Evolutionary conservation across 2,797 vertebrate genomes (phyloP), one percentile per base, ranked within the genome.

Genomic region (Lycodopsis pacificus): DNA sequence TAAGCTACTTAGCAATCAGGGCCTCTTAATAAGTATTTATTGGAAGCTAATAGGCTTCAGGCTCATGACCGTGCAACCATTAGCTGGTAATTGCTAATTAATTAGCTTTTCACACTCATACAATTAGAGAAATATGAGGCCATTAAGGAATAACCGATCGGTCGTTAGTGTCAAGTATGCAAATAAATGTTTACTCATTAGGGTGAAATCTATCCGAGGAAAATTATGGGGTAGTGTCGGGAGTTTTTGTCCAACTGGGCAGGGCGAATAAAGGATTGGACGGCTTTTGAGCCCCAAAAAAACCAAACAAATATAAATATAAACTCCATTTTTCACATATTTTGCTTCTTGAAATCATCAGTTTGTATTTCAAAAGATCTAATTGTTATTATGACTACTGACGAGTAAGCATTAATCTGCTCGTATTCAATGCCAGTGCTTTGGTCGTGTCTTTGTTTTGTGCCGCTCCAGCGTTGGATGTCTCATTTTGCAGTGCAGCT

Each of bases 51-150:
- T 87, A 81, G 86, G 83, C 84, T 84, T 76, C 71, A 76, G 85
- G 81, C 87, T 92, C 83, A 82, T 92, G 86, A 89, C 92, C 88
- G 89, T 87, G 83, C 87, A 82, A 67, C 91, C 86, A 89, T 93
- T 92, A 93, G 89, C 82, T 79, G 84, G 77, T 93, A 93, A 94
- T 92, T 92, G 89, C 76, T 93, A 80, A 91, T 93, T 94, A 94
- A 94, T 93, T 93, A 92, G 87, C 82, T 82, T 77, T 65, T 73
- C 89, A 88, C 80, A 76, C 88, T 89, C 86, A 77, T 83, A 84
- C 86, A 93, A 90, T 93, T 92, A 91, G 77, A 86, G 76, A 88
- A 87, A 92, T 91, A 91, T 86, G 86, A 86, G 82, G 85, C 88
- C 90, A 90, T 93, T 92, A 89, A 84, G 83, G 75, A 90, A 79